A percentile compares a stretch with the other conserved stretches of the same genome.
phyloP scores from a whole-genome alignment of 2,113 vertebrate genomes.

The Talpa occidentalis region DNA sequence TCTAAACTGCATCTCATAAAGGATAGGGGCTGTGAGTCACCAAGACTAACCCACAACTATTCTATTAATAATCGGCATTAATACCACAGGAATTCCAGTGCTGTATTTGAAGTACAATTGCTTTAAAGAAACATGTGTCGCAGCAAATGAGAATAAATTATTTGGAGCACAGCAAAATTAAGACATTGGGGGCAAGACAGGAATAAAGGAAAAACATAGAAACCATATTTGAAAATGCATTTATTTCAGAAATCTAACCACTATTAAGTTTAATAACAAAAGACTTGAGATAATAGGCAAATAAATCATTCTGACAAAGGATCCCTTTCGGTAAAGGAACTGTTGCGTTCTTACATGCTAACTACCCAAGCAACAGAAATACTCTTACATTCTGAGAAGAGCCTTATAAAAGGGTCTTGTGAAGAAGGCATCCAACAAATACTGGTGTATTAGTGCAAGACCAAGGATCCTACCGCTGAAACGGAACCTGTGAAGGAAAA shows the following conservation, averaged over 20 bases:
- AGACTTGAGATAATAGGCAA: not conserved
- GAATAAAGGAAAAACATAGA: slow-evolving; percentile 13
- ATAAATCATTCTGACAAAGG: not conserved
- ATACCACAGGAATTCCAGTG: slow-evolving; percentile 71
- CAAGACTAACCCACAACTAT: slow-evolving; percentile 71
- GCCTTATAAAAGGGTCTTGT: slow-evolving; percentile 99
- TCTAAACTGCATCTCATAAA: slow-evolving; percentile 13
- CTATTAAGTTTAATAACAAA: not conserved
- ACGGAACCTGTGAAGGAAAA: slow-evolving; percentile 92
- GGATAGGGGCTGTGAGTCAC: slow-evolving; percentile 76
- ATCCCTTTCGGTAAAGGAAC: not conserved
- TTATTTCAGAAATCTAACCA: slow-evolving; percentile 12
- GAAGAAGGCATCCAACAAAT: slow-evolving; percentile 98
- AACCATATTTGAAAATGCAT: not conserved
- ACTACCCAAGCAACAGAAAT: not conserved
- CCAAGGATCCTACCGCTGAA: slow-evolving; percentile 99
- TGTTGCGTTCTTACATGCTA: not conserved
- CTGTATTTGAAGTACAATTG: slow-evolving; percentile 61
- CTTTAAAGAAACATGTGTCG: slow-evolving; percentile 55
- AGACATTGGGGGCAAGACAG: not conserved
- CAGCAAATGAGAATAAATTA: slow-evolving; percentile 54
- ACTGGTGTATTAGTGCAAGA: slow-evolving; percentile 98
- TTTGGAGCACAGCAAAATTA: not conserved
- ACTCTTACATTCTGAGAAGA: slow-evolving; percentile 95
- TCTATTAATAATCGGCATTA: slow-evolving; percentile 77